Evolutionary conservation across 2,888 invertebrate species (phyloP).

Genomic region (Electrophaes corylata): DNA sequence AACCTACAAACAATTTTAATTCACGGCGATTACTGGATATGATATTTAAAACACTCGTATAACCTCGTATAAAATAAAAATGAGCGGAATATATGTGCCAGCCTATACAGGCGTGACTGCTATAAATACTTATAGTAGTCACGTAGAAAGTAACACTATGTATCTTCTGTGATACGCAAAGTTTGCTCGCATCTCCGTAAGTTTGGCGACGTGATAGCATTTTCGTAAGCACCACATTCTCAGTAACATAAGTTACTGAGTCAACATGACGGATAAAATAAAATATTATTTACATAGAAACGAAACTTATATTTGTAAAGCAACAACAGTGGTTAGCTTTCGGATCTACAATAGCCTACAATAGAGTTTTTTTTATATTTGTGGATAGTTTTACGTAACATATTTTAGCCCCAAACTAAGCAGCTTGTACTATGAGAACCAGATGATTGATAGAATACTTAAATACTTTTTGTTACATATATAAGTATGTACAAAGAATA

Average conservation of each 20-base stretch:
- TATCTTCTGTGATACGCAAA: slow-evolving; percentile 11
- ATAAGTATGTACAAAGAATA: too few species aligned
- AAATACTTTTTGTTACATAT: too few species aligned
- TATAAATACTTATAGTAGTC: background rate
- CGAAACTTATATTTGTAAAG: background rate
- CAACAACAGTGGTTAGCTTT: slow-evolving; percentile 1
- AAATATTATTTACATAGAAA: background rate
- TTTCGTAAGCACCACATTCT: slow-evolving; percentile 11
- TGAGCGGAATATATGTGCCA: background rate
- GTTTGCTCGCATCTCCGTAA: slow-evolving; percentile 9
- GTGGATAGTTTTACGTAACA: too few species aligned
- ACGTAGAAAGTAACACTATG: slow-evolving; percentile 1
- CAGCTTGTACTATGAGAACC: too few species aligned
- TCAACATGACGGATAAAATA: slow-evolving; percentile 4
- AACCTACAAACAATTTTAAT: too few species aligned
- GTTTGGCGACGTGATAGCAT: slow-evolving; percentile 14
- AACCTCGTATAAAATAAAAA: background rate
- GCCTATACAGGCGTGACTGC: too few species aligned
- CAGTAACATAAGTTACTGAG: slow-evolving; percentile 13
- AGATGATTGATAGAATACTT: too few species aligned
- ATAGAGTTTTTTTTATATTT: too few species aligned
- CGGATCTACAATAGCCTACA: background rate
- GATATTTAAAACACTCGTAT: background rate
- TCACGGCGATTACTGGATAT: too few species aligned
- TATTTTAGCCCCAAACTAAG: too few species aligned